Evolutionary conservation across 2,113 vertebrate species (phyloP).

Genomic region (Dolichallabes microphthalmus): DNA sequence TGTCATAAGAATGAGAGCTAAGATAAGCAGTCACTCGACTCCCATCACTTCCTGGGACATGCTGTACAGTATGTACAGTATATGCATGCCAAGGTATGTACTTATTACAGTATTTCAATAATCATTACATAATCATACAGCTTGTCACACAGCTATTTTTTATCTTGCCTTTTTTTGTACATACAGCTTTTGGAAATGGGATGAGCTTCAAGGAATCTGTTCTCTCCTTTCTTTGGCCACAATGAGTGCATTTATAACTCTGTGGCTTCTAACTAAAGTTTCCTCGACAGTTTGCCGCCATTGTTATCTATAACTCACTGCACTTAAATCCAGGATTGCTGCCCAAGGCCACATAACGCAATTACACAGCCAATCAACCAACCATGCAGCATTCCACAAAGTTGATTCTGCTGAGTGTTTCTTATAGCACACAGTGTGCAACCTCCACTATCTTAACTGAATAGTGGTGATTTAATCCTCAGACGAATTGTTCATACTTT

Average conservation of each 20-base stretch:
- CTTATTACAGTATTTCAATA: background rate
- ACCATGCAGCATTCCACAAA: background rate
- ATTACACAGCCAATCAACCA: background rate
- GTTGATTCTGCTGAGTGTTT: background rate
- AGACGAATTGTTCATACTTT: background rate
- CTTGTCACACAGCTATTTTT: background rate
- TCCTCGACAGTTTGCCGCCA: background rate
- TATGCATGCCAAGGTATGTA: background rate
- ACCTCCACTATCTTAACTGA: background rate
- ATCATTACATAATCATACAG: background rate
- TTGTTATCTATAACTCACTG: background rate
- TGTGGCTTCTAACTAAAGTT: background rate
- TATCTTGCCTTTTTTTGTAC: background rate
- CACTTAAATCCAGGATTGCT: background rate
- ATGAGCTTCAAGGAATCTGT: background rate
- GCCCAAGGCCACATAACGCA: background rate
- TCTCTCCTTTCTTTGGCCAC: background rate
- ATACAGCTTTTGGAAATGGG: background rate
- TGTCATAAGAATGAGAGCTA: background rate
- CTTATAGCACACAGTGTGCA: background rate
- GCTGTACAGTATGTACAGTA: background rate
- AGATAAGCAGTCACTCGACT: background rate
- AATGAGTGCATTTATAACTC: background rate
- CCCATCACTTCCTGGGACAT: too few relatives aligned
- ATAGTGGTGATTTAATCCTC: background rate